Base-by-base conservation (phyloP, 2,797 vertebrate species). In the Mormyrus hasselquistii region DNA sequence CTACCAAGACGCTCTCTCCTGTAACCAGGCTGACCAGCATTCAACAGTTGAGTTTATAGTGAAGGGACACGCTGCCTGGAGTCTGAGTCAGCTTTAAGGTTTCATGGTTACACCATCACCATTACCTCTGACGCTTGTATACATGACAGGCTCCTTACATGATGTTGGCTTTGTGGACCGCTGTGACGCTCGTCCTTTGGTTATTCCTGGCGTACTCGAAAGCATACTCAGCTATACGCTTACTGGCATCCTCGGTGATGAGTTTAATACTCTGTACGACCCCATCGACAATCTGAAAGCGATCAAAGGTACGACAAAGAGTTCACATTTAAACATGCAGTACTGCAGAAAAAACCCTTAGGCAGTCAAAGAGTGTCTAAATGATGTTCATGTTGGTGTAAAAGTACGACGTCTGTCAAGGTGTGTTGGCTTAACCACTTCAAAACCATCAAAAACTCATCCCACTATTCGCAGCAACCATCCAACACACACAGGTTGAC, bases 221-320 rank as follows among this genome's bases (percentile, higher is more conserved):
- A 34, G 98, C 98, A 88, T 99, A 99, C 83, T 99, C 97, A 0
- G 98, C 98, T 0, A 99, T 99, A 89, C 98, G 97, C 86, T 95
- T 95, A 93, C 98, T 99, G 1, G 98, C 98, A 0, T 94, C 93
- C 91, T 99, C 98, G 0, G 98, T 99, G 92, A 99, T 99, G 90
- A 99, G 97, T 93, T 99, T 99, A 93, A 99, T 99, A 89, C 98
- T 99, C 91, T 99, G 98, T 62, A 99, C 98, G 0, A 99, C 98
- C 0, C 98, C 98, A 49, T 99, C 98, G 16, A 99, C 98, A 83
- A 99, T 99, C 98, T 99, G 95, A 52, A 85, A 85, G 8, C 0
- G 3, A 49, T 44, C 34, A 79, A 16, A 82, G 6, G 38, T 82
- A 73, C 3, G 14, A 4, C 69, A 73, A 19, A 73, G 29, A 73